Evolutionary conservation across 2,113 vertebrate species (phyloP).

Genomic region (Mixornis gularis): DNA sequence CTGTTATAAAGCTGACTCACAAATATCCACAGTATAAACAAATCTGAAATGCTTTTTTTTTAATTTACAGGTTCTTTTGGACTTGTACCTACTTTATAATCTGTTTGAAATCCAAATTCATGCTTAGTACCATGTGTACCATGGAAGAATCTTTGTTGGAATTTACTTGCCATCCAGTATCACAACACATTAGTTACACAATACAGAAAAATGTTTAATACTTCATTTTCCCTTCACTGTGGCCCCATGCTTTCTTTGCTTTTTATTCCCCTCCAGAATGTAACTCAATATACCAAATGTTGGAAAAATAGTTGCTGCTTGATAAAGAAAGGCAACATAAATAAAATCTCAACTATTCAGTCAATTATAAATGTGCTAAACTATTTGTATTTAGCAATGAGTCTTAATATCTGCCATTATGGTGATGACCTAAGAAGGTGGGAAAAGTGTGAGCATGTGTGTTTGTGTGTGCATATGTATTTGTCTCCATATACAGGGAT

Average conservation of each 20-base stretch:
- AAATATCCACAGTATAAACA: constrained; percentile 61
- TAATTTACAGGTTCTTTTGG: constrained; percentile 30
- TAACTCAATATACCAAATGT: not conserved
- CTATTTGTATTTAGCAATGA: not conserved
- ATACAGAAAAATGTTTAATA: constrained; percentile 11
- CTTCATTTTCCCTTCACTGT: not conserved
- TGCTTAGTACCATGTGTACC: constrained; percentile 8
- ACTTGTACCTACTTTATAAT: constrained; percentile 57
- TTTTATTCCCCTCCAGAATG: not conserved
- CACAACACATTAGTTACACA: constrained; percentile 26
- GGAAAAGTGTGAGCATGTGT: not conserved
- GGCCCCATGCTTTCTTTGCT: not conserved
- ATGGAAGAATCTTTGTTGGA: constrained; percentile 20
- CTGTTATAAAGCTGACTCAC: constrained; percentile 21
- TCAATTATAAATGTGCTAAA: not conserved
- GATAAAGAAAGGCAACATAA: constrained; percentile 18
- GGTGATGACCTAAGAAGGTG: not conserved
- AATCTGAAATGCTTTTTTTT: constrained; percentile 42
- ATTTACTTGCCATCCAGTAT: constrained; percentile 51
- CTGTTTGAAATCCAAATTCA: not conserved
- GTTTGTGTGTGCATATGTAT: not conserved
- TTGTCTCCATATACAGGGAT: not conserved
- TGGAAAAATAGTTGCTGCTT: not conserved
- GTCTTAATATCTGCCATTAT: not conserved
- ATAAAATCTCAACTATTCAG: not conserved